Evolutionary conservation across 2,113 vertebrate genomes (phyloP).

Genomic region (Misgurnus anguillicaudatus): DNA sequence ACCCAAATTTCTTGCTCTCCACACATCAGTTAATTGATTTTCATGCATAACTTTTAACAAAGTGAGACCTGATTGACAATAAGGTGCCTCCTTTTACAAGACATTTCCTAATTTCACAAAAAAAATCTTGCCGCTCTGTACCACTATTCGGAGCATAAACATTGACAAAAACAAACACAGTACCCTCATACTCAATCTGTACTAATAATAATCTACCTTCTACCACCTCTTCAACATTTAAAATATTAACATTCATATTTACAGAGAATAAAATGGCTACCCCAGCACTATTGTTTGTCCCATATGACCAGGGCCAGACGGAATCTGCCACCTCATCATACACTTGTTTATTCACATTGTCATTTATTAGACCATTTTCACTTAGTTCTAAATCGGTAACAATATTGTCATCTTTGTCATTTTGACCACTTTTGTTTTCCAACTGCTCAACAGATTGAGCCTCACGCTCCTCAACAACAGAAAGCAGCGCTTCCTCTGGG

Average conservation of each 20-base stretch:
- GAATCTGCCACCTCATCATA: not conserved
- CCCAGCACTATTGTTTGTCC: slow-evolving; percentile 4
- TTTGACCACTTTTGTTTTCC: not conserved
- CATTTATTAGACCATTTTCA: not conserved
- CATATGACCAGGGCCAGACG: too few relatives aligned
- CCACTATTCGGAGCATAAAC: not conserved
- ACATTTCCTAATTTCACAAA: not conserved
- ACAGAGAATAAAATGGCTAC: not conserved
- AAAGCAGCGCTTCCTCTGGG: not conserved
- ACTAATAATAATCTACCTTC: not conserved
- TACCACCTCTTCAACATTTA: not conserved
- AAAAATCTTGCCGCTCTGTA: not conserved
- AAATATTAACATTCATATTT: not conserved
- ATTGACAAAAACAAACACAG: not conserved
- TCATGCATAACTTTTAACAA: too few relatives aligned
- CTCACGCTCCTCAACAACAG: not conserved
- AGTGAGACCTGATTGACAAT: too few relatives aligned
- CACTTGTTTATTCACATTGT: not conserved
- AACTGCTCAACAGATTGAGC: not conserved
- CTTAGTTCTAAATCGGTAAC: not conserved
- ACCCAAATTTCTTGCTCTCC: not conserved
- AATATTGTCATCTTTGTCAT: not conserved
- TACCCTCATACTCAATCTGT: not conserved
- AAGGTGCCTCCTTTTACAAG: not conserved
- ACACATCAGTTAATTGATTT: not conserved